Evolutionary conservation across 2,113 vertebrate species (phyloP).

Genomic region (Chelonoidis abingdonii): DNA sequence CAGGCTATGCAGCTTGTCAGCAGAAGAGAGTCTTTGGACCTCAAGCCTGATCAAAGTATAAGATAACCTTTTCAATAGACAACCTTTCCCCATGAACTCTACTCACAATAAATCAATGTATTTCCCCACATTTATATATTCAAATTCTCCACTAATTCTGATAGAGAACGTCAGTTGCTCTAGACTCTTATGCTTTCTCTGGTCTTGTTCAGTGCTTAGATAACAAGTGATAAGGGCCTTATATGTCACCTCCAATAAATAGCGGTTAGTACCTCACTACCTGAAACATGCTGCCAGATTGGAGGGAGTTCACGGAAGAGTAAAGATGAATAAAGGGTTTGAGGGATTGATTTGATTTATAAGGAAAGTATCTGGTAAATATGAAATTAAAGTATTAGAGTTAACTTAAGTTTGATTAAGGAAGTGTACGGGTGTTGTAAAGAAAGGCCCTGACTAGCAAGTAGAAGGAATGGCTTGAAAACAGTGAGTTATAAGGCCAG

Average conservation of each 20-base stretch:
- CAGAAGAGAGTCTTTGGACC: neutral
- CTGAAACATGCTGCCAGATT: neutral
- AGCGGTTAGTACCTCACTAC: neutral
- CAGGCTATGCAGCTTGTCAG: neutral
- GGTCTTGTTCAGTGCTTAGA: neutral
- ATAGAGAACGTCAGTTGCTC: neutral
- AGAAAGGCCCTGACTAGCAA: too few relatives aligned
- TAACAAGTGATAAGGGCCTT: neutral
- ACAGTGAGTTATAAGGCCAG: too few relatives aligned
- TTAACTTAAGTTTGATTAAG: too few relatives aligned
- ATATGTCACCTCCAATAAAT: neutral
- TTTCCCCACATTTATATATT: neutral
- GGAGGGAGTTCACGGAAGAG: neutral
- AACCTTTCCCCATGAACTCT: neutral
- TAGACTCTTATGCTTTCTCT: conserved; percentile 6
- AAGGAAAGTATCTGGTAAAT: neutral
- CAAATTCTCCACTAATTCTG: neutral
- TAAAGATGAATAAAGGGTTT: neutral
- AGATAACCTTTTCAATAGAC: neutral
- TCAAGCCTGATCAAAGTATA: neutral
- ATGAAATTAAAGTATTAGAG: too few relatives aligned
- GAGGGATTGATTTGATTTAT: neutral
- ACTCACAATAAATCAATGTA: neutral
- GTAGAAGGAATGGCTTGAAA: too few relatives aligned
- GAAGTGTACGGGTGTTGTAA: too few relatives aligned